These are phyloP conservation scores for Drosophila subobscura DNA, from an alignment of 1,140 invertebrate genomes.

Conservation along the genomic window DNA sequence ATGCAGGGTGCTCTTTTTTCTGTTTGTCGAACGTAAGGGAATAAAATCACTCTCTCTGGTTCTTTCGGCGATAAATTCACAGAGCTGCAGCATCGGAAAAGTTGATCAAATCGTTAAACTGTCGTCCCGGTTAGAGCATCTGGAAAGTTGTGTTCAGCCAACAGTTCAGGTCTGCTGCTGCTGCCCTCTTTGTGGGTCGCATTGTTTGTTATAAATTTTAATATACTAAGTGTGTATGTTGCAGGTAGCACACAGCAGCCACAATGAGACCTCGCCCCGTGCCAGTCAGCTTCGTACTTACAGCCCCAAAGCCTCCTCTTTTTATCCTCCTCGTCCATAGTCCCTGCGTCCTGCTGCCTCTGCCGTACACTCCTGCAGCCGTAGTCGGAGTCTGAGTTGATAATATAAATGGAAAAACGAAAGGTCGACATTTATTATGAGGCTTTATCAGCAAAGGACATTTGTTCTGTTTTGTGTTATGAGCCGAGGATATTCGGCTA, in stretches of 20 bases:
- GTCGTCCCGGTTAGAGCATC: neutral
- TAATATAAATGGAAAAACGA: constrained; percentile 83
- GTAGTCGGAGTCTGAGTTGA: constrained; percentile 47
- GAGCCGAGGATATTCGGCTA: constrained; percentile 74
- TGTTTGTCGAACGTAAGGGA: neutral
- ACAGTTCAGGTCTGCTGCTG: constrained; percentile 30
- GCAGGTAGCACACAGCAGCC: constrained; percentile 48
- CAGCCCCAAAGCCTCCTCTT: constrained; percentile 26
- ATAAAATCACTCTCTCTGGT: no score
- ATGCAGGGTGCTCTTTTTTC: constrained; percentile 1
- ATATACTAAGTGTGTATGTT: constrained; percentile 61
- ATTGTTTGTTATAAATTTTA: constrained; percentile 80
- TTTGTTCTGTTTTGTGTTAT: constrained; percentile 81
- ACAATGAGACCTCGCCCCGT: constrained; percentile 37
- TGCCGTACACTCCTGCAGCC: no score
- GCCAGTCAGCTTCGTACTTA: constrained; percentile 1
- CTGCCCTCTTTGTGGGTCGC: constrained; percentile 36
- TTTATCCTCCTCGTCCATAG: constrained; percentile 33
- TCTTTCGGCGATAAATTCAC: no score
- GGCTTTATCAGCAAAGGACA: constrained; percentile 83
- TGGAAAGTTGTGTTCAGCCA: constrained; percentile 6
- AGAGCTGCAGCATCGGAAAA: no score
- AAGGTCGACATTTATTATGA: constrained; percentile 83
- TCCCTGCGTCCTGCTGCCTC: constrained; percentile 8
- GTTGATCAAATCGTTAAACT: neutral